Evolutionary conservation across 2,888 invertebrate genomes (phyloP).

Genomic region (Masnerella sp.): DNA sequence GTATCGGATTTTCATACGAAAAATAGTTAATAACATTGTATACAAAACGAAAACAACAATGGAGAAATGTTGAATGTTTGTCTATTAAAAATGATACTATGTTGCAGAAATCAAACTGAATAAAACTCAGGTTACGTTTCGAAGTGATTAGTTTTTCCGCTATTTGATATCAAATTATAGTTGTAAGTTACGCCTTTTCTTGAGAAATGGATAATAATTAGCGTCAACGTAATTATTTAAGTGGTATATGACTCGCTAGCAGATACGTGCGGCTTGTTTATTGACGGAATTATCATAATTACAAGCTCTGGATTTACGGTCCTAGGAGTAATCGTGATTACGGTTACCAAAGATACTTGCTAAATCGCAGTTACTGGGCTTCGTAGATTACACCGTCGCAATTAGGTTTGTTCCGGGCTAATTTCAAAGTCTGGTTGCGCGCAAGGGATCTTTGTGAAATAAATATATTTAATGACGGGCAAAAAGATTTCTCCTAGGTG

Average conservation of each 20-base stretch:
- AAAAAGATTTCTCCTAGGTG: background rate
- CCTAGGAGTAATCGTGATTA: slow-evolving; percentile 23
- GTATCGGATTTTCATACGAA: too few relatives aligned
- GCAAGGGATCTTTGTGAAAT: background rate
- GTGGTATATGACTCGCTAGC: slow-evolving; percentile 3
- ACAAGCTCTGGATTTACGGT: slow-evolving; percentile 26
- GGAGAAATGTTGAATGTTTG: too few relatives aligned
- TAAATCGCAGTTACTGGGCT: slow-evolving; percentile 22
- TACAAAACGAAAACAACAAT: too few relatives aligned
- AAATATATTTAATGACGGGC: background rate
- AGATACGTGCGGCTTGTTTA: slow-evolving; percentile 31
- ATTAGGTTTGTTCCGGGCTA: slow-evolving; percentile 12
- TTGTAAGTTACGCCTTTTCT: too few relatives aligned
- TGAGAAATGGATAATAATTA: slow-evolving; percentile 28
- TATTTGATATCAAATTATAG: too few relatives aligned
- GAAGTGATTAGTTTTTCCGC: too few relatives aligned
- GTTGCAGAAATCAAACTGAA: too few relatives aligned
- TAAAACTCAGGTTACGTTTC: too few relatives aligned
- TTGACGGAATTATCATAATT: slow-evolving; percentile 48
- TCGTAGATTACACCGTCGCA: slow-evolving; percentile 6
- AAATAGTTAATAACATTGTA: too few relatives aligned
- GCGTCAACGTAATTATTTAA: slow-evolving; percentile 27
- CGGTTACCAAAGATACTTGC: slow-evolving; percentile 28
- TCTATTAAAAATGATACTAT: too few relatives aligned
- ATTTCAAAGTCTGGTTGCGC: background rate